Evolutionary conservation across 2,113 vertebrate genomes (phyloP), one percentile per base, ranked within the genome.

Genomic region (Diphyllodes magnificus): DNA sequence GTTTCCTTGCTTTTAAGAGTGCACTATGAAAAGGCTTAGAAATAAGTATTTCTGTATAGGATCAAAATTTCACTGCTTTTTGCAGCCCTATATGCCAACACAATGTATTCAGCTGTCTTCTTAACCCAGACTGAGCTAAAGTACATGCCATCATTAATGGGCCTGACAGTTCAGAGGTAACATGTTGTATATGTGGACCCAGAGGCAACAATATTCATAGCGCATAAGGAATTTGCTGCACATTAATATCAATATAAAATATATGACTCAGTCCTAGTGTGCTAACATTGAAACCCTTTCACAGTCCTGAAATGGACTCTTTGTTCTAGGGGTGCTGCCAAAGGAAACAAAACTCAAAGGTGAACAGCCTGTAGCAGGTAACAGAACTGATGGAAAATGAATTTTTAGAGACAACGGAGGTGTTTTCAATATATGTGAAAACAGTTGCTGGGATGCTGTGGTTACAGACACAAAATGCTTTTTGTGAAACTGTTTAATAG

Each of bases 311-410:
- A 89, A 70, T 4, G 10, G 47, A 70, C 31, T 92, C 12, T 33
- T 77, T 39, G 13, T 79, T 90, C 45, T 64, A 76, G 63, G 80
- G n/a, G 12, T 78, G n/a, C 4, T 95, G 44, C 71, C 54, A 90
- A 91, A 93, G n/a, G 50, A 91, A 95, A 78, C 20, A 4, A 91
- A 95, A 90, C 51, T 50, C 20, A 77, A 64, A 93, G n/a, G 44
- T 82, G 87, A 92, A 92, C 28, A 64, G n/a, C 37, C 23, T 72
- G 31, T 57, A 82, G 44, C 49, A 71, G 23, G 18, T 79, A 77
- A 60, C 9, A 56, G 35, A 14, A 76, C 8, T 65, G 31, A 80
- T 72, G 25, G 18, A 91, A 91, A 95, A 73, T 33, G 72, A 37
- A 72, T 69, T 77, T 82, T 92, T 61, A 75, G 57, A 84, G n/a